phyloP scores from a whole-genome alignment of 1,140 invertebrate species.

The Ruditapes philippinarum region DNA sequence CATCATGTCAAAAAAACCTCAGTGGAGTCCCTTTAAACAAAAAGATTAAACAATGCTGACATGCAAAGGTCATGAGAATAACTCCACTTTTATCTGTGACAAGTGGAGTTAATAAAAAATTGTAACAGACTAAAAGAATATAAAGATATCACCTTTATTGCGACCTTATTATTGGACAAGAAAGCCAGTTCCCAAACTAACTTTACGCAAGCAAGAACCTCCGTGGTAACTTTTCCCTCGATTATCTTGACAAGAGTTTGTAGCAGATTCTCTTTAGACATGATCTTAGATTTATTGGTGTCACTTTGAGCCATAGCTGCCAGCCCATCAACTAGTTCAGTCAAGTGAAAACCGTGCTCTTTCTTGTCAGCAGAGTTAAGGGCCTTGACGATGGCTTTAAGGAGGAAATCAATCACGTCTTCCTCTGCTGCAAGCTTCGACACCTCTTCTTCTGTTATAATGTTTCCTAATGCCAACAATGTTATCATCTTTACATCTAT shows the following conservation, averaged over 20 bases:
- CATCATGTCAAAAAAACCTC: too few species aligned
- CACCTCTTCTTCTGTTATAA: slow-evolving; percentile 53
- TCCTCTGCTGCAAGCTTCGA: slow-evolving; percentile 8
- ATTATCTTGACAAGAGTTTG: slow-evolving; percentile 4
- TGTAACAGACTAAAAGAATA: too few species aligned
- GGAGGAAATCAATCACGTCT: slow-evolving; percentile 52
- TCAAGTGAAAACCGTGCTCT: slow-evolving; percentile 42
- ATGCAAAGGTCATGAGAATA: too few species aligned
- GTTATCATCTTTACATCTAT: slow-evolving; percentile 62
- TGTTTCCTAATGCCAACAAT: slow-evolving; percentile 44
- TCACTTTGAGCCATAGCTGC: slow-evolving; percentile 47
- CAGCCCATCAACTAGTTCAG: slow-evolving; percentile 50
- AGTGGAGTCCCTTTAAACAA: too few species aligned
- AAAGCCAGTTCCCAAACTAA: slow-evolving; percentile 53
- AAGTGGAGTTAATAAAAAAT: too few species aligned
- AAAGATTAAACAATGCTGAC: too few species aligned
- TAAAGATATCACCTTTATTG: background rate
- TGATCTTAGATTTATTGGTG: slow-evolving; percentile 16
- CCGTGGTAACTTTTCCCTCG: background rate
- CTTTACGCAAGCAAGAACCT: slow-evolving; percentile 40
- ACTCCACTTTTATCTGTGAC: too few species aligned
- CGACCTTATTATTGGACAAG: slow-evolving; percentile 2
- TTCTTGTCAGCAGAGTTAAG: background rate
- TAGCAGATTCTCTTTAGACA: slow-evolving; percentile 32
- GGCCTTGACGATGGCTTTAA: slow-evolving; percentile 21